Base-by-base conservation (phyloP, 2,113 vertebrate species). In the Crypturellus undulatus region DNA sequence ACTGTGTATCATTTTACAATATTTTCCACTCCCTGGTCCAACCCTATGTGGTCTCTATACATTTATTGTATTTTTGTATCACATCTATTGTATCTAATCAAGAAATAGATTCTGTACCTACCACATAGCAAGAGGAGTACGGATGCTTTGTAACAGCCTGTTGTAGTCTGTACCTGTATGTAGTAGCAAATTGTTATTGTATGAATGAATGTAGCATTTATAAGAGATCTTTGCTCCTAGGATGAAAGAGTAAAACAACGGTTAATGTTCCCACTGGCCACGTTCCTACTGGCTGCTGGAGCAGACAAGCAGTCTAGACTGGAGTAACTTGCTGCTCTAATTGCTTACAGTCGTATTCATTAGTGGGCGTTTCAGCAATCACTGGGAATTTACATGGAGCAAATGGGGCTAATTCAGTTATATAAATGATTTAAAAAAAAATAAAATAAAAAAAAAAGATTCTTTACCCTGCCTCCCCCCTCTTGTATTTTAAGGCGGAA, bases 331-430 rank as follows among this genome's bases (percentile, higher is more conserved):
- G 68, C 51, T 40, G 5, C 65, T 90, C 63, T 79, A 86, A 88
- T 95, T 92, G 59, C 87, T 94, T 94, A 56, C 4, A 71, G 42
- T 78, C 79, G 51, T 91, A 81, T 94, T 94, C 60, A 79, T 96
- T 95, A 94, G 54, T 9, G 78, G 60, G 56, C 47, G 54, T 92
- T 97, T 96, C 79, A 71, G 73, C 70, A 84, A 72, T 87, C 83
- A 80, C 58, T 93, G 45, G 19, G 47, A 94, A 94, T 83, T 93
- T 92, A 25, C 34, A 69, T 89, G 40, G 52, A 94, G 67, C 82
- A 47, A 97, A 95, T 87, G 60, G 51, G 72, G 47, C 72, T 97
- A 93, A 94, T 96, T 96, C 51, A 69, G 59, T 94, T 93, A 81
- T 54, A 71, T 54, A 94, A 92, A 81, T 47, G 58, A 36, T 79